Evolutionary conservation across 2,888 invertebrate species (phyloP), one percentile per base, ranked within the genome.

Genomic region (Halictus quadricinctus): DNA sequence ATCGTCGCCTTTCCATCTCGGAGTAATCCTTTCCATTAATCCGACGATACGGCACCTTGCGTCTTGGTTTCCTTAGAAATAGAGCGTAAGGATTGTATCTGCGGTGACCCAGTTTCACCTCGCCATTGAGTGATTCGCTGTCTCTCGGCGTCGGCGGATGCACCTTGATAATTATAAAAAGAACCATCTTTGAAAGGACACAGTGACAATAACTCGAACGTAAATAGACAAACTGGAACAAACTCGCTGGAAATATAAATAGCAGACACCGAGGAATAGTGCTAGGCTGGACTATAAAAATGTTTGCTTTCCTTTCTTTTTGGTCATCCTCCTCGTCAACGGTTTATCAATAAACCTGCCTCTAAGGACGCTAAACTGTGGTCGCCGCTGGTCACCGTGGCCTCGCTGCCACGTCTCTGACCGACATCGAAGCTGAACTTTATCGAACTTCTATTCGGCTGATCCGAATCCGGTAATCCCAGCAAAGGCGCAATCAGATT

Each of bases 11-110:
- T 7, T 13, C 7, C 36, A 48, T 58, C 21, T 10, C 69, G 15
- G 18, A 43, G 73, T 76, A 73, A 79, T 70, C 69, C 72, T 50
- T 48, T 6, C 43, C 43, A 66, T 76, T 66, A 69, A 21, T 78
- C 54, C 70, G 50, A 75, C 70, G 66, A 77, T 72, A 79, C 84
- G 80, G 58, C 86, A 94, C 94, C 91, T 94, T 93, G 75, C 93
- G 88, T 72, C 92, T 90, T 15, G 93, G 91, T 77, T 92, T 94
- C 50, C n/a, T 88, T 77, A 94, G 77, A 81, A 94, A 94, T 36
- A 92, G 82, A 66, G 91, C 91, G 81, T 94, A 94, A 21, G 93
- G 93, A 90, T 91, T 94, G 25, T 83, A 78, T 85, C 90, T 93
- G 15, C 80, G 64, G 79, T 79, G 84, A 70, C 76, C 78, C 21